Evolutionary conservation across 1,140 invertebrate genomes (phyloP).

Genomic region (Dendroctonus valens): DNA sequence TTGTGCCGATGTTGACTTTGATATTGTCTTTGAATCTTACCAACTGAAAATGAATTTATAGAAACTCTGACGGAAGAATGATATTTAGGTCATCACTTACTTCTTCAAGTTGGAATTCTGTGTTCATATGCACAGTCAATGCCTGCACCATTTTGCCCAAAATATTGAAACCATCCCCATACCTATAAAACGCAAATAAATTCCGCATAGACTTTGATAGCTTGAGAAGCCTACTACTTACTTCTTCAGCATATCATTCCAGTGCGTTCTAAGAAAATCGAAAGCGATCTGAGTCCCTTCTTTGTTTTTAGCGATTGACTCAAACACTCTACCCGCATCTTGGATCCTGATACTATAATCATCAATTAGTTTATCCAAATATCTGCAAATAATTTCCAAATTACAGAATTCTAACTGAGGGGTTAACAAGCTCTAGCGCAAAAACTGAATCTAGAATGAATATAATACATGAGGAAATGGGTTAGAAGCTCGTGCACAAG

Average conservation of each 20-base stretch:
- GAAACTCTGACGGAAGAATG: slow-evolving; percentile 1
- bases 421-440: slow-evolving; percentile 23
- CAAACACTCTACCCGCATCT: slow-evolving; percentile 64
- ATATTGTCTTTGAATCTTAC: slow-evolving; percentile 42
- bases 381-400: slow-evolving; percentile 46
- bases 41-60: slow-evolving; percentile 37
- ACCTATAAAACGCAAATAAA: slow-evolving; percentile 41
- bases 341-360: slow-evolving; percentile 66
- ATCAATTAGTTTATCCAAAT: slow-evolving; percentile 62
- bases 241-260: slow-evolving; percentile 43
- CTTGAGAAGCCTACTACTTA: slow-evolving; percentile 36
- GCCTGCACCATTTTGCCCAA: slow-evolving; percentile 54
- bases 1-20: slow-evolving; percentile 39
- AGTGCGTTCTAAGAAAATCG: slow-evolving; percentile 45
- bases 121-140: slow-evolving; percentile 55
- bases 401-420: slow-evolving; percentile 19
- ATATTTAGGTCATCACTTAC: slow-evolving; percentile 28
- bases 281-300: slow-evolving; percentile 62
- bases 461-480: not conserved
- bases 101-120: slow-evolving; percentile 44
- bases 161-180: slow-evolving; percentile 55
- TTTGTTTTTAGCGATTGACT: slow-evolving; percentile 56
- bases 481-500: not conserved
- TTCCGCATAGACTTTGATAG: slow-evolving; percentile 2
- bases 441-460: slow-evolving; percentile 21